Conservation (phyloP, 2,888 invertebrate species). For the Rhopalosiphum nymphaeae region DNA sequence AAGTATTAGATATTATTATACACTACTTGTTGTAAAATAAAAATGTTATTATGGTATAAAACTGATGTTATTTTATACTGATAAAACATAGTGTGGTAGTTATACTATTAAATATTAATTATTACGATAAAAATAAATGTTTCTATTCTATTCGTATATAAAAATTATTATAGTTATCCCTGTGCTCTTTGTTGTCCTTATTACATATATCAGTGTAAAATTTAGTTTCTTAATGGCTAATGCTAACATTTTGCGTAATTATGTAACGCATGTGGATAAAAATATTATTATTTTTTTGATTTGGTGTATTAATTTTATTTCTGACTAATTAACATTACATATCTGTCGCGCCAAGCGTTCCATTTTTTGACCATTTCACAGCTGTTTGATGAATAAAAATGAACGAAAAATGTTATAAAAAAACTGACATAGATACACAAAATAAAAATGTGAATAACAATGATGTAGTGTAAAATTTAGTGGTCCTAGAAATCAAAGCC, state of each 20-base stretch:
- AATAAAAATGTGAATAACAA: neutral
- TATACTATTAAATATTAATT: neutral
- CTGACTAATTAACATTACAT: no score
- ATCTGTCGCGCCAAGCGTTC: no score
- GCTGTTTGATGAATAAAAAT: neutral
- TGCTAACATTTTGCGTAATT: no score
- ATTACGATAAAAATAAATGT: neutral
- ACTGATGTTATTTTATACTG: neutral
- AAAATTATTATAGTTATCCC: neutral
- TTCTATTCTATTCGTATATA: neutral
- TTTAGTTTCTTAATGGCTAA: no score
- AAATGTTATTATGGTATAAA: neutral
- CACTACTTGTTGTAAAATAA: neutral
- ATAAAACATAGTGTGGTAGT: neutral
- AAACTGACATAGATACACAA: neutral
- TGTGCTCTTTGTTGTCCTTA: no score
- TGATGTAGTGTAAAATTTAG: no score
- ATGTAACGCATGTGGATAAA: no score
- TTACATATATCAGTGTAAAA: no score
- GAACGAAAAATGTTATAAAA: neutral
- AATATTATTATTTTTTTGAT: no score
- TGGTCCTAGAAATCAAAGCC: no score
- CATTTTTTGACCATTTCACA: no score
- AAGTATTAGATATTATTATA: neutral
- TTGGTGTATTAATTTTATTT: no score